Conservation (phyloP, 2,888 invertebrate species). For the Prosapia bicincta region DNA sequence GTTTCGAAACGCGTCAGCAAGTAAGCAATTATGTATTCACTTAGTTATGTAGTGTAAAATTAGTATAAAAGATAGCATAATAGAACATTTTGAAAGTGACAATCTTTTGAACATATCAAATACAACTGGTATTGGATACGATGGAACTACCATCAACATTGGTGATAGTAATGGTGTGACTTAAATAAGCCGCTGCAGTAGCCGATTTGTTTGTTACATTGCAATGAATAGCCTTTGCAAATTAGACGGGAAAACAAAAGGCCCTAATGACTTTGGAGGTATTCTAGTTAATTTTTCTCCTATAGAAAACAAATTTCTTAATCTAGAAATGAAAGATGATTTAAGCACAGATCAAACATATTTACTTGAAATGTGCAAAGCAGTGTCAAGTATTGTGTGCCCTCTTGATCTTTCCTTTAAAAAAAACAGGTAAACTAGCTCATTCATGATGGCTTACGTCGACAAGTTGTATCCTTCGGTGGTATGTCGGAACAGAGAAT, state of each 20-base stretch:
- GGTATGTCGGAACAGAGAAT: too few relatives aligned
- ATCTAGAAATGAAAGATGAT: neutral
- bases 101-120: too few relatives aligned
- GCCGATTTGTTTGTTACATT: neutral
- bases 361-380: conserved; percentile 3
- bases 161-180: neutral
- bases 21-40: too few relatives aligned
- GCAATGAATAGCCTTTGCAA: neutral
- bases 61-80: too few relatives aligned
- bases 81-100: too few relatives aligned
- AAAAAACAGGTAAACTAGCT: too few relatives aligned
- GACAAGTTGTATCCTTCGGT: too few relatives aligned
- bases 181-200: neutral
- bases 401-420: neutral
- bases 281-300: neutral
- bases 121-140: neutral
- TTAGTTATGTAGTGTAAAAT: too few relatives aligned
- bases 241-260: conserved; percentile 6
- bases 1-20: too few relatives aligned
- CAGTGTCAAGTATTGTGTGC: neutral
- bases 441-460: too few relatives aligned
- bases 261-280: conserved; percentile 1
- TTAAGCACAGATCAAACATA: conserved; percentile 11
- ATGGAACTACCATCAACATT: neutral
- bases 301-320: too few relatives aligned